Percentiles rank a stretch among this genome's conserved stretches.
phyloP scores from a whole-genome alignment of 2,888 invertebrate genomes.

The Leucophenga maculata region DNA sequence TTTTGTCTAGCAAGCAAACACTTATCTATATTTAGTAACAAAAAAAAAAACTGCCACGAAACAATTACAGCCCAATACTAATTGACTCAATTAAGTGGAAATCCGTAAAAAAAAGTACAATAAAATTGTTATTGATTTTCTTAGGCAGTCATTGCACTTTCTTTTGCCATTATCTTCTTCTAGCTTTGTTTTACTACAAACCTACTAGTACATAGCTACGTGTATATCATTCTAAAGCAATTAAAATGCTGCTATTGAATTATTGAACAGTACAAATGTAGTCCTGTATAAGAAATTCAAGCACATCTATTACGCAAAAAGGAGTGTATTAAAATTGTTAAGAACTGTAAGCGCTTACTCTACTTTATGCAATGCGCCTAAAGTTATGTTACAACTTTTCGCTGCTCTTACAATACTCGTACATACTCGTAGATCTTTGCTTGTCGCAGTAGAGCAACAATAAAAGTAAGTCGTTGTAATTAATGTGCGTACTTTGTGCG shows the following conservation, averaged over 20 bases:
- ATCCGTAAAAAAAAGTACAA: background rate
- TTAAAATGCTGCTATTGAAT: conserved; percentile 51
- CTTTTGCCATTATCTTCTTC: conserved; percentile 5
- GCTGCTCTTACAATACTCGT: background rate
- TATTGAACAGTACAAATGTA: conserved; percentile 47
- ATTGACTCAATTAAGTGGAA: background rate
- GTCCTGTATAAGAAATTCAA: background rate
- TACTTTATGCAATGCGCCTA: background rate
- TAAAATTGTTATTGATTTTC: conserved; percentile 36
- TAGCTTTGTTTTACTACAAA: conserved; percentile 29
- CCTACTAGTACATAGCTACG: conserved; percentile 25
- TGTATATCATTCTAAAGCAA: conserved; percentile 31
- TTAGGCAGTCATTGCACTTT: conserved; percentile 43
- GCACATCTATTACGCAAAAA: conserved; percentile 34
- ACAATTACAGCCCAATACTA: no score
- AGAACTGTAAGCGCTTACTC: background rate
- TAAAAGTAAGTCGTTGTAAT: conserved; percentile 65
- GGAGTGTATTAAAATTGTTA: conserved; percentile 24
- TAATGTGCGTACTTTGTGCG: conserved; percentile 64
- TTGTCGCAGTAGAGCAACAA: conserved; percentile 48
- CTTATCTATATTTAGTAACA: no score
- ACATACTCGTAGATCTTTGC: background rate
- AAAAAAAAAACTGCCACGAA: no score
- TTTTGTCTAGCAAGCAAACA: no score
- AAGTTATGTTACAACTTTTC: background rate